phyloP scores from a whole-genome alignment of 2,888 invertebrate species.

The Catotricha subobsoleta region DNA sequence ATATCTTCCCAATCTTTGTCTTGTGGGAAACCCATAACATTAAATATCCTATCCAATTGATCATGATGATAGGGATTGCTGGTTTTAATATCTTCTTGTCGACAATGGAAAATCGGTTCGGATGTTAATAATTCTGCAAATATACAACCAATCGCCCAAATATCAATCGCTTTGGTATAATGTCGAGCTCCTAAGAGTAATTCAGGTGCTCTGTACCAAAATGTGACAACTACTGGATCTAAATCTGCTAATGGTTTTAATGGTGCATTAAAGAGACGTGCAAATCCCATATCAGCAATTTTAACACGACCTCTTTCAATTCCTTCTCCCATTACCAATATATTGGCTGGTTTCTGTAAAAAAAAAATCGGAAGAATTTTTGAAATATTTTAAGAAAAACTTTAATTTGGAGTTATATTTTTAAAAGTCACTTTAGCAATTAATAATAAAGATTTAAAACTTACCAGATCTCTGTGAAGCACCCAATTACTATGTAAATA shows the following conservation, averaged over 20 bases:
- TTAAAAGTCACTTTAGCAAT: background rate
- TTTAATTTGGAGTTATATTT: background rate
- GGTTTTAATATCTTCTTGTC: constrained; percentile 98
- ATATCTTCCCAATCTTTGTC: constrained; percentile 99
- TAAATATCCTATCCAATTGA: constrained; percentile 94
- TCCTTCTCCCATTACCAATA: constrained; percentile 98
- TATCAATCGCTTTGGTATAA: constrained; percentile 97
- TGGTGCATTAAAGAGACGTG: constrained; percentile 92
- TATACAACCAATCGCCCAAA: constrained; percentile 98
- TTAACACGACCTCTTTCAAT: constrained; percentile 91
- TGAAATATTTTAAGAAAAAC: background rate
- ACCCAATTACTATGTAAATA: constrained; percentile 99
- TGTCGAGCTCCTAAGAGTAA: constrained; percentile 83
- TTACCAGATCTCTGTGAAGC: constrained; percentile 85
- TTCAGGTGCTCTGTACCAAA: constrained; percentile 99
- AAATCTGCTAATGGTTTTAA: constrained; percentile 93
- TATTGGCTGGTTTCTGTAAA: constrained; percentile 89
- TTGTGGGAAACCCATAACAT: constrained; percentile 96
- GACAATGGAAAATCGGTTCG: constrained; percentile 97
- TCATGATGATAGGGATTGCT: constrained; percentile 99
- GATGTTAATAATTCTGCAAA: constrained; percentile 97
- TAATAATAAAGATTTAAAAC: constrained; percentile 14
- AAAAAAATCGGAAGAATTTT: constrained; percentile 8
- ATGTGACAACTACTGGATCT: constrained; percentile 98
- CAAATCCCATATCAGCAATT: constrained; percentile 99